Conservation (phyloP, 1,140 invertebrate genomes). For the Hesperophylax magnus region DNA sequence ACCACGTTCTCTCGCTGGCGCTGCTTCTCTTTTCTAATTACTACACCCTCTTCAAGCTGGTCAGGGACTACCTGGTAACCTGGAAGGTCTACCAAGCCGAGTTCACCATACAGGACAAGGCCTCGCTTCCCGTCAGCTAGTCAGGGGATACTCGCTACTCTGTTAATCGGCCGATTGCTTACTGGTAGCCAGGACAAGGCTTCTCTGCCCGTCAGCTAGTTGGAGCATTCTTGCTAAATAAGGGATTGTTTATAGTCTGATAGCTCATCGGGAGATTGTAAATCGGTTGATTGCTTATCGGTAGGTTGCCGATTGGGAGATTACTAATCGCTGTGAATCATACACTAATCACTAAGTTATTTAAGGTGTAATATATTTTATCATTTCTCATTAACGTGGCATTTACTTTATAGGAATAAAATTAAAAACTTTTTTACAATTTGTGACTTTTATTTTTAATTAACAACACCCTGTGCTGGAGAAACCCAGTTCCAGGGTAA, state of each 20-base stretch:
- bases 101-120: slow-evolving; percentile 76
- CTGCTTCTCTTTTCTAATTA: slow-evolving; percentile 92
- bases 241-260: too few relatives aligned
- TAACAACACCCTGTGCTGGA: too few relatives aligned
- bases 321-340: slow-evolving; percentile 16
- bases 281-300: too few relatives aligned
- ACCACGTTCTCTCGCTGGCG: slow-evolving; percentile 89
- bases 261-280: too few relatives aligned
- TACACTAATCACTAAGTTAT: slow-evolving; percentile 22
- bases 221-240: too few relatives aligned
- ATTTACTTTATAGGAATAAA: slow-evolving; percentile 26
- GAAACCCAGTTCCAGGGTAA: too few relatives aligned
- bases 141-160: too few relatives aligned
- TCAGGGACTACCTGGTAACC: slow-evolving; percentile 88
- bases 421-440: not conserved
- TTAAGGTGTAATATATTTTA: slow-evolving; percentile 29
- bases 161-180: too few relatives aligned
- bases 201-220: not conserved
- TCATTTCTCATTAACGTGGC: slow-evolving; percentile 15
- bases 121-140: not conserved
- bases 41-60: slow-evolving; percentile 90
- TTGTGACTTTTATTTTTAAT: too few relatives aligned
- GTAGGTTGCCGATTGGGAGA: not conserved
- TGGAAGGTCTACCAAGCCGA: slow-evolving; percentile 86
- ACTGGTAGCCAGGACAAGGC: too few relatives aligned